phyloP scores from a whole-genome alignment of 2,113 vertebrate genomes.

The Halcyon malimbica region DNA sequence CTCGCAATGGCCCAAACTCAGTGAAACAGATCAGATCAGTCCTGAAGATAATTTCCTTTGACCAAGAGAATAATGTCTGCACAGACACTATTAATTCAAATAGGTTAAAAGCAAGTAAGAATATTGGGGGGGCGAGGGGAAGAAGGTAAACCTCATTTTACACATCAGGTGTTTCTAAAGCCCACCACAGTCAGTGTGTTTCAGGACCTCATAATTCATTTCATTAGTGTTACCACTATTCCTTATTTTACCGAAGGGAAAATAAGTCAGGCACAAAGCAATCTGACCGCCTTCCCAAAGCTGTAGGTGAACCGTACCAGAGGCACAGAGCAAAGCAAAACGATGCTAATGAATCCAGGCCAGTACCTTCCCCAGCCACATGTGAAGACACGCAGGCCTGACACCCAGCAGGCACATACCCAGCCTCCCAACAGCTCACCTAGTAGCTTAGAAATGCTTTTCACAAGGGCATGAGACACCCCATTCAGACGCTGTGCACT shows the following conservation, averaged over 20 bases:
- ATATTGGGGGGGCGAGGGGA: background rate
- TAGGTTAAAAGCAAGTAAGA: background rate
- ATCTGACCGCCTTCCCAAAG: background rate
- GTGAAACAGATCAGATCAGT: background rate
- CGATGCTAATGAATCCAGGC: background rate
- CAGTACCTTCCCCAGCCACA: background rate
- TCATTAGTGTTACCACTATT: background rate
- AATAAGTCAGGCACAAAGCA: background rate
- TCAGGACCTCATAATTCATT: background rate
- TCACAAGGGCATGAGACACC: background rate
- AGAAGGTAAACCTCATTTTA: background rate
- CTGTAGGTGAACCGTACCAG: background rate
- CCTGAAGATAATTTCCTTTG: background rate
- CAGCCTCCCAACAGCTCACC: background rate
- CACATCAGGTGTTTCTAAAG: background rate
- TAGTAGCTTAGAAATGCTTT: background rate
- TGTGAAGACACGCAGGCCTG: background rate
- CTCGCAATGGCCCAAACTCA: background rate
- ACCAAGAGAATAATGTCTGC: background rate
- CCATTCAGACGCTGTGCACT: accelerated
- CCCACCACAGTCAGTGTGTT: background rate
- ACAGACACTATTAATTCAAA: background rate
- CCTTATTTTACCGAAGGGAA: background rate
- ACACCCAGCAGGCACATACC: accelerated
- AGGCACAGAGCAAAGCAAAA: background rate